Conservation (phyloP, 92 coral and sea anemone species). For the Zoanthus sansibaricus region DNA sequence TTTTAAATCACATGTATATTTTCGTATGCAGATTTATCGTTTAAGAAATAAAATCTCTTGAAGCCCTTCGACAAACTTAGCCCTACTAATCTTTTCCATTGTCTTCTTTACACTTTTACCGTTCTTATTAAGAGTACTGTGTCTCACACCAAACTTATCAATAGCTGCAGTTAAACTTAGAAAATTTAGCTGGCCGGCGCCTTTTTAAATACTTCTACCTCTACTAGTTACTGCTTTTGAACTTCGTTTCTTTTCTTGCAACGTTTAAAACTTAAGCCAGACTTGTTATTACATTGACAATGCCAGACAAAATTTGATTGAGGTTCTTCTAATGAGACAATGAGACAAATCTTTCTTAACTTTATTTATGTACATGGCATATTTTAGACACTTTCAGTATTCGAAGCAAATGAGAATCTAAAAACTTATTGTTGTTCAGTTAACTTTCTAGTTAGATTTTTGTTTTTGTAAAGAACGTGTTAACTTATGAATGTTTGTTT, state of each 20-base stretch:
- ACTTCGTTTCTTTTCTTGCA: not conserved
- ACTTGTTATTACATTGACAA: too few species aligned
- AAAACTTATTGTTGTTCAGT: not conserved
- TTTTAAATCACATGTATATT: too few species aligned
- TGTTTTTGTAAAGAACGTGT: not conserved
- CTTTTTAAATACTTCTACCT: not conserved
- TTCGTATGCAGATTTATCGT: too few species aligned
- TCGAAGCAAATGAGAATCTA: not conserved
- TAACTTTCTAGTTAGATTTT: not conserved
- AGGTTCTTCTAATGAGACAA: not conserved
- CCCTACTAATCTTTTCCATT: too few species aligned
- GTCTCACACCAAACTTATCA: not conserved
- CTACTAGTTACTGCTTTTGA: not conserved
- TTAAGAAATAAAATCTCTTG: too few species aligned
- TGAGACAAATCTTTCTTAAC: not conserved
- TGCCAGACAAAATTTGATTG: too few species aligned
- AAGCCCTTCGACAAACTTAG: too few species aligned
- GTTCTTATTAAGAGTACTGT: too few species aligned
- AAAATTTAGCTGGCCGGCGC: not conserved
- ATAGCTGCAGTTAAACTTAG: constrained; percentile 19
- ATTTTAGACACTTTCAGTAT: not conserved
- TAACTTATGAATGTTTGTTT: not conserved
- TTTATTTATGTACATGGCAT: not conserved
- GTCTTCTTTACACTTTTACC: too few species aligned
- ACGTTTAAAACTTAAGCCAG: too few species aligned